Evolutionary conservation across 2,888 invertebrate genomes (phyloP).

Genomic region (Taphrorychus bicolor): DNA sequence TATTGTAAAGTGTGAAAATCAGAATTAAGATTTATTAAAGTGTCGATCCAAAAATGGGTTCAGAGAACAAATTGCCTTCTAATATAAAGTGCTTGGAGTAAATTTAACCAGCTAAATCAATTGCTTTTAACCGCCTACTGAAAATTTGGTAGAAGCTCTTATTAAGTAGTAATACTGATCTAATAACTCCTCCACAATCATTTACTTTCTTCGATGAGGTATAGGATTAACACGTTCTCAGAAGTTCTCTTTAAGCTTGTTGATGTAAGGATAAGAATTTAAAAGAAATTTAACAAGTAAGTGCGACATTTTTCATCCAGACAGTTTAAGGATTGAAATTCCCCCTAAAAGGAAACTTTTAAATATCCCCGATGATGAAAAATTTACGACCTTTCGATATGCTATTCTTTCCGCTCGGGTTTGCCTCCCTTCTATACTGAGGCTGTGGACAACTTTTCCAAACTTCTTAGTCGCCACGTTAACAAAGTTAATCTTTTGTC

Average conservation of each 20-base stretch:
- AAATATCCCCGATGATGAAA: background rate
- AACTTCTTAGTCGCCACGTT: background rate
- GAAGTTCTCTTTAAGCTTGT: background rate
- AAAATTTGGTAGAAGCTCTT: too few species aligned
- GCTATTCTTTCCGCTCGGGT: background rate
- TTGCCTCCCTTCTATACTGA: background rate
- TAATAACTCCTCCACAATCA: too few species aligned
- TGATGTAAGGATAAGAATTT: background rate
- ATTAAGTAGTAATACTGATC: too few species aligned
- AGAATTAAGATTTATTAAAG: slow-evolving; percentile 18
- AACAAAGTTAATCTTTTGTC: background rate
- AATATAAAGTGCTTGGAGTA: background rate
- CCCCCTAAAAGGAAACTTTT: background rate
- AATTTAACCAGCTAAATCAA: too few species aligned
- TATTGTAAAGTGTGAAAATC: slow-evolving; percentile 9
- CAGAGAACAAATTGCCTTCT: background rate
- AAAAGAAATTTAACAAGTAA: background rate
- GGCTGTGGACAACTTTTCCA: background rate
- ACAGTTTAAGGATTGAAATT: background rate
- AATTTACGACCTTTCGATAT: slow-evolving; percentile 6
- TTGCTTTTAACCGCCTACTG: too few species aligned
- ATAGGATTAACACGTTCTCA: background rate
- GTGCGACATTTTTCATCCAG: background rate
- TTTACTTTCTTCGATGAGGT: too few species aligned
- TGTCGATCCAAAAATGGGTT: background rate